Base-by-base conservation (phyloP, 2,888 invertebrate genomes). In the Nudaria mundana region DNA sequence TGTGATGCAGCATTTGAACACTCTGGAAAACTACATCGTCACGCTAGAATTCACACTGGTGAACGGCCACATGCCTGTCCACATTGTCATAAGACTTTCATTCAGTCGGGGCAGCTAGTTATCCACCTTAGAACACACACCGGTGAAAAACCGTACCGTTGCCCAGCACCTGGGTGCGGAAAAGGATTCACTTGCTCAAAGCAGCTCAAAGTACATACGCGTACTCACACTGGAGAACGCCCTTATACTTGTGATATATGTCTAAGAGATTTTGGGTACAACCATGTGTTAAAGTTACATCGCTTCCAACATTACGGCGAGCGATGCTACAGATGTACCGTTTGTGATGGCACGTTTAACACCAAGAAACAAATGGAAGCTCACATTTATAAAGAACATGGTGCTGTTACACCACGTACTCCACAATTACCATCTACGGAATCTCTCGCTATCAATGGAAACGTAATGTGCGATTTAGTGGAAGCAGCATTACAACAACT, bases 101-200 rank as follows among this genome's bases (percentile, higher is more conserved):
- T 97, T 37, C 97, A 97, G 75, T 95, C 95, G 7, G 97, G 97
- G 0, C 97, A 97, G 69, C 82, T 97, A 60, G 97, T 97, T 1
- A 97, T 97, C 56, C 97, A 97, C 74, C 94, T 96, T 90, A 90
- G 97, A 35, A 96, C 97, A 0, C 97, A 96, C 70, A 97, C 97
- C 0, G 95, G 94, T 0, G 95, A 95, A 77, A 96, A 96, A 69
- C 96, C 96, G 0, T 97, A 96, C 72, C 92, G 75, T 79, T 95
- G 79, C 91, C 96, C 91, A 73, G 94, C 83, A 81, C 96, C 90
- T 86, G 96, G 91, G 40, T 97, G 97, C 72, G 94, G 94, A 32
- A 97, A 97, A 72, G 96, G 96, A 3, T 97, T 97, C 81, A 97
- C 97, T 3, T 97, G 97, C 76, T 96, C 96, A 49, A 97, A 97